Base-by-base conservation (phyloP, 2,888 invertebrate species). In the Heliconius aoede region DNA sequence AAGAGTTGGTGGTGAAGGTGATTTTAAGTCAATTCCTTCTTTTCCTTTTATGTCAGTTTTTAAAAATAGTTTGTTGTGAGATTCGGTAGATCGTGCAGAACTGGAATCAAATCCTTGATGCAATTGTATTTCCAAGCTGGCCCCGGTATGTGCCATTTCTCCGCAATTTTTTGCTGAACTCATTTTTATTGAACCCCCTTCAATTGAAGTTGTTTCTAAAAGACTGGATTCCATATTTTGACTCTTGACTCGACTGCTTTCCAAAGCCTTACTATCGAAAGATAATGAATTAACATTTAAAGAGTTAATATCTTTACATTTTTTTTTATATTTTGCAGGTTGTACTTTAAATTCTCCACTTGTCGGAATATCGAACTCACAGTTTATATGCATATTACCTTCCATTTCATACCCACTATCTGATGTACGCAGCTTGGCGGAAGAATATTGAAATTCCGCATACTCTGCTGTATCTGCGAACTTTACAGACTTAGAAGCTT, bases 1-100 rank as follows among this genome's bases (percentile, higher is more conserved):
- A 1, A 86, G 81, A 0, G 86, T 87, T 1, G 89, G 83, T 0
- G 93, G 91, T 0, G 89, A 90, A 0, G 81, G 80, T 51, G 79
- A 81, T 36, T 75, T 46, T 18, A 65, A 60, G 26, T 80, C 30
- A n/a, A 67, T 55, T 18, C 76, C 73, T 30, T 73, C 72, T 28
- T 85, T 76, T 76, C 85, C 84, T 74, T 32, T 28, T 30, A 61
- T 24, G 80, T 85, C 7, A 71, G 76, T 76, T 87, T 76, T 60
- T 68, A 74, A 55, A 30, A 73, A 75, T 36, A 67, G 64, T 69
- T 72, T 62, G 13, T 51, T 60, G 51, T 65, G 32, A 68, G 80
- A 21, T 64, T 28, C 26, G 13, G 36, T 67, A 60, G 61, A 60
- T 72, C 28, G 26, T 4, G 36, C 26, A 55, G 58, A n/a, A 69